Evolutionary conservation across 2,888 invertebrate species (phyloP), one percentile per base, ranked within the genome.

Genomic region (Drosophila atripex): DNA sequence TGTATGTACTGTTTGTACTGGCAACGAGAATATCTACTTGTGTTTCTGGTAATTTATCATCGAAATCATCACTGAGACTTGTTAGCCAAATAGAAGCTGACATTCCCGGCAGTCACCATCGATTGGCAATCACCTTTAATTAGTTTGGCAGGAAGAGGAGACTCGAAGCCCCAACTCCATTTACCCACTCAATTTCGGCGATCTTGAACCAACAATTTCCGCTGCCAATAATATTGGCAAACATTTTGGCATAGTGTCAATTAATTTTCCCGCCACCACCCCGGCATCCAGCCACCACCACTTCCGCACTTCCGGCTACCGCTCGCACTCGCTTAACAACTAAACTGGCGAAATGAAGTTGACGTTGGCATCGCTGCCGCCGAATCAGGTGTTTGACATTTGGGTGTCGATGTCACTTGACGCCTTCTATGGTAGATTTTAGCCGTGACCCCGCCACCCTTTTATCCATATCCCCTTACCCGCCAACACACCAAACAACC

Each of bases 291-390:
- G 12, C 35, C n/a, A n/a, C 35, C 32, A 58, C 49, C 71, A 25
- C 49, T 14, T 21, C 46, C 65, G 52, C 52, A 41, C 45, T 64
- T 64, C 65, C 65, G 28, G 50, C 16, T 41, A 4, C 28, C 43
- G 47, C 61, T 11, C 12, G 16, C 9, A 25, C 41, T 50, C 58
- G 66, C 82, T 78, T 74, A 70, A 80, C 84, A 69, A 74, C 79
- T 78, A 83, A 79, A 80, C 80, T 76, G 61, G 74, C 75, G 75
- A 86, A 83, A 86, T 83, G 80, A 83, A 80, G 86, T 79, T 83
- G 86, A 77, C 73, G 68, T 60, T 60, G 54, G 35, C 45, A 61
- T 18, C 63, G 52, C 12, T 57, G 54, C 30, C 60, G 43, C 39
- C 54, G 38, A 43, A 21, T 55, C 82, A 76, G 82, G 78, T 82